phyloP scores from a whole-genome alignment of 2,797 vertebrate species.

The Urocyon cinereoargenteus region DNA sequence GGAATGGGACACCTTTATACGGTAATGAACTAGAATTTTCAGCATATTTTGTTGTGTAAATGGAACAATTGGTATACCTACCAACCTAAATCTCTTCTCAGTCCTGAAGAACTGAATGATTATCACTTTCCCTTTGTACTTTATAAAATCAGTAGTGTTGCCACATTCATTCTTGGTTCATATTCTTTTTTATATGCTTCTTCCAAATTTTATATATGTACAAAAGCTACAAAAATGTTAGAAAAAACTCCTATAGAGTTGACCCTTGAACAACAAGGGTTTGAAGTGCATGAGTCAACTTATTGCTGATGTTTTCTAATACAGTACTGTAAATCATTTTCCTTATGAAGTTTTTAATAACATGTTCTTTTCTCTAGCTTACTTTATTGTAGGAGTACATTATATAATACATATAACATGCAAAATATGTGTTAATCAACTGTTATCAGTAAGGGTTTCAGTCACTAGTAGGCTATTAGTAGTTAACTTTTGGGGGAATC shows the following conservation, averaged over 20 bases:
- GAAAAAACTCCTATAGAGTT: not conserved
- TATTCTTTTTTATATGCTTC: conserved; percentile 29
- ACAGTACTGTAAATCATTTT: not conserved
- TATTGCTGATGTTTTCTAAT: not conserved
- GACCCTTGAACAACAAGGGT: not conserved
- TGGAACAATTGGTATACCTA: not conserved
- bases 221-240: not conserved
- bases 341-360: not conserved
- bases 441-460: not conserved
- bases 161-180: not conserved
- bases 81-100: not conserved
- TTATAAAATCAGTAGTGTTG: not conserved
- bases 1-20: not conserved
- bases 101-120: not conserved
- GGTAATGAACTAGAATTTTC: not conserved
- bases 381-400: not conserved
- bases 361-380: not conserved
- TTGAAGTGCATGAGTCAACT: not conserved
- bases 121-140: not conserved
- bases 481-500: not conserved
- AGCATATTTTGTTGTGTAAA: conserved; percentile 6
- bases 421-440: not conserved
- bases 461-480: not conserved
- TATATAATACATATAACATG: not conserved
- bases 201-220: not conserved